Base-by-base conservation (phyloP, 2,888 invertebrate species). In the Tenthredo mesomela region DNA sequence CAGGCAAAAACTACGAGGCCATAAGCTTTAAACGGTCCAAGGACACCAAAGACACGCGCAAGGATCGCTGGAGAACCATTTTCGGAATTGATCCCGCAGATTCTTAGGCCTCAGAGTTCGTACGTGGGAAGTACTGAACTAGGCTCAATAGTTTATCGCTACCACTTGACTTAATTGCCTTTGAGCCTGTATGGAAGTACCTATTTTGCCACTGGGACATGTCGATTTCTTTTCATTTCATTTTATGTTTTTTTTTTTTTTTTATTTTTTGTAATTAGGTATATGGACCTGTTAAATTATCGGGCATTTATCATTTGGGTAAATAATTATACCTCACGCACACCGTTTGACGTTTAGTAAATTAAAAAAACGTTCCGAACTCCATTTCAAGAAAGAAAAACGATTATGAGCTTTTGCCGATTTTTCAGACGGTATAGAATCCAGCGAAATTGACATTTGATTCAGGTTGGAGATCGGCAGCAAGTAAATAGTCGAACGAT, bases 81-180 rank as follows among this genome's bases (percentile, higher is more conserved):
- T 82, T 67, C 40, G 67, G 82, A 82, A 82, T 67, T 50, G 65
- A 67, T 80, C 33, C 58, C 29, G 50, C 29, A 43, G 82, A 37
- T 61, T 43, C 43, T 47, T 21, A 33, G 33, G 77, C 77, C 29
- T 9, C 9, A n/a, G 21, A 10, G 12, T 21, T 37, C 58, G 37
- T 12, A 80, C 78, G 78, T 80, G 78, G 58, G 78, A 37, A 58
- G 58, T 61, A 37, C 78, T 37, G 58, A 78, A 37, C 78, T 37
- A 40, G 78, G 58, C 78, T 25, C 54, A 37, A 80, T 61, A 61
- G 37, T 80, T 61, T 61, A 80, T 61, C 78, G 58, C 58, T 40
- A 21, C 37, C 78, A 80, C 37, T 80, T 80, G 58, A 25, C 78
- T 80, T 61, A 58, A 80, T 80, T 61, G 78, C 58, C 61, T 33